Percentiles rank a stretch among this genome's conserved stretches.
Conservation (phyloP, 2,888 invertebrate genomes). For the Melieria picta region DNA sequence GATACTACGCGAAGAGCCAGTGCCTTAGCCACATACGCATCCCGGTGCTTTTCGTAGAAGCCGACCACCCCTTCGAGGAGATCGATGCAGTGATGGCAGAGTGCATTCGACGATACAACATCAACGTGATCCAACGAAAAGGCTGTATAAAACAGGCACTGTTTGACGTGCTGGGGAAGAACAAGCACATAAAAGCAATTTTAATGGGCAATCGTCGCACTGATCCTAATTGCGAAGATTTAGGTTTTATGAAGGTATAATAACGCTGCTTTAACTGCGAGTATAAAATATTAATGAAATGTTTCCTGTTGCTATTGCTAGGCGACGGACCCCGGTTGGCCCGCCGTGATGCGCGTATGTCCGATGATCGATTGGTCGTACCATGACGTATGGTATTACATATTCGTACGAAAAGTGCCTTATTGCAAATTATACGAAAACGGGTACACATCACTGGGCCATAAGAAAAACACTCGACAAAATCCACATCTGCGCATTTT, state of each 20-base stretch:
- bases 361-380: constrained; percentile 95
- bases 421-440: constrained; percentile 92
- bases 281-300: constrained; percentile 6
- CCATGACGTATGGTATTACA: constrained; percentile 90
- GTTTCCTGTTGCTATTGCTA: constrained; percentile 54
- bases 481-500: constrained; percentile 76
- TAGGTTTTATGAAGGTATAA: constrained; percentile 74
- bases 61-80: constrained; percentile 84
- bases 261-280: not conserved
- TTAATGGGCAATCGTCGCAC: constrained; percentile 92
- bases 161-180: constrained; percentile 70
- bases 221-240: constrained; percentile 81
- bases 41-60: constrained; percentile 81
- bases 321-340: constrained; percentile 92
- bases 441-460: constrained; percentile 93
- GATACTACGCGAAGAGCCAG: constrained; percentile 56
- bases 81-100: constrained; percentile 84
- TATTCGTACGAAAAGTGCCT: constrained; percentile 80
- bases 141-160: constrained; percentile 81
- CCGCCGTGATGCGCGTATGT: constrained; percentile 85
- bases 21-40: constrained; percentile 68
- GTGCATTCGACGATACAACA: constrained; percentile 76
- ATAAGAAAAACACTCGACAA: constrained; percentile 79
- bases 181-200: constrained; percentile 78
- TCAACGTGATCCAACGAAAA: constrained; percentile 75